These are phyloP conservation scores for Vulpes vulpes DNA, from an alignment of 2,113 vertebrate species.

Conservation along the genomic window DNA sequence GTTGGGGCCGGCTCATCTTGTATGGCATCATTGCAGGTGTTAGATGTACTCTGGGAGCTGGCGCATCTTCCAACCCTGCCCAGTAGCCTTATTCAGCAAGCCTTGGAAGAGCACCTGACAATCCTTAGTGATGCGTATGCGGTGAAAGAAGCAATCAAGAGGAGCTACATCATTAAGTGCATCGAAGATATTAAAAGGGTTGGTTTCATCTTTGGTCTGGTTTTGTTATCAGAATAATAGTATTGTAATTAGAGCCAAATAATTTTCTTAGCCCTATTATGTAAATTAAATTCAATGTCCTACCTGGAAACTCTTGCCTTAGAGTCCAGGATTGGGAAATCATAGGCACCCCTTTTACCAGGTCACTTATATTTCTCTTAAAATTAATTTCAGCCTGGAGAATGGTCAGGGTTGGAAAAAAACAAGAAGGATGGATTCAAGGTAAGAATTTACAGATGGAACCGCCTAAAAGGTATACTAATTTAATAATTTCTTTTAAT, in stretches of 20 bases:
- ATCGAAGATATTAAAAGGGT: constrained; percentile 99
- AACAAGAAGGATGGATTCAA: constrained; percentile 89
- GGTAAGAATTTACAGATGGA: constrained; percentile 88
- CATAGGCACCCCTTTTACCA: constrained; percentile 79
- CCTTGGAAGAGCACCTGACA: constrained; percentile 97
- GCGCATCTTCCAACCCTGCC: constrained; percentile 97
- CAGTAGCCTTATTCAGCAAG: constrained; percentile 96
- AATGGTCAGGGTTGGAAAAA: constrained; percentile 87
- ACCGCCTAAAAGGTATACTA: constrained; percentile 62
- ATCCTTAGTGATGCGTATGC: constrained; percentile 99
- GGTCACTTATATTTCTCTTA: constrained; percentile 86
- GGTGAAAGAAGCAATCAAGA: constrained; percentile 97
- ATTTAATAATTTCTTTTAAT: constrained; percentile 46
- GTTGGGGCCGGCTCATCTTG: neutral
- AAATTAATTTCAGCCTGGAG: constrained; percentile 88
- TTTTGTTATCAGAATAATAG: constrained; percentile 24
- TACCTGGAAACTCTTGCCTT: constrained; percentile 82
- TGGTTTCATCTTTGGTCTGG: constrained; percentile 63
- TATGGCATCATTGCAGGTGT: constrained; percentile 89
- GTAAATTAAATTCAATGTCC: constrained; percentile 72
- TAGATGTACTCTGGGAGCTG: constrained; percentile 98
- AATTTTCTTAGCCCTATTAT: neutral
- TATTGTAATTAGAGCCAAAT: neutral
- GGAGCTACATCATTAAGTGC: constrained; percentile 98
- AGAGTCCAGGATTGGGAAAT: constrained; percentile 76